These are phyloP conservation scores for Platyscapa corneri DNA, from an alignment of 1,140 invertebrate genomes.

Conservation along the genomic window DNA sequence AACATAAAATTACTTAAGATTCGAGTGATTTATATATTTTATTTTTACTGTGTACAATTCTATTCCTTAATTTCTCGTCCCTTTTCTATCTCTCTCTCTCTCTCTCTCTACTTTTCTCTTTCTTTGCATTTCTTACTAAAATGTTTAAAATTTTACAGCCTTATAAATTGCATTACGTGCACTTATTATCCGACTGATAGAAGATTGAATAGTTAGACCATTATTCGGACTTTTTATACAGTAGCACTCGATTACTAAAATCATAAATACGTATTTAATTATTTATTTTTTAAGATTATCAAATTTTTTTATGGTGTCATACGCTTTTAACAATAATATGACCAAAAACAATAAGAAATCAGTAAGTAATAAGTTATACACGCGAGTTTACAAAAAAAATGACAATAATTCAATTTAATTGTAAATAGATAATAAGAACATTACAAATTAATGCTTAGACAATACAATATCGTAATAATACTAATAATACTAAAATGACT, in stretches of 20 bases:
- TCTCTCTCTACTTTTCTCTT: not conserved
- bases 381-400: slow-evolving; percentile 7
- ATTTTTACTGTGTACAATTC: slow-evolving; percentile 41
- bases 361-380: slow-evolving; percentile 6
- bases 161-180: slow-evolving; percentile 1
- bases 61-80: not conserved
- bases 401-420: slow-evolving; percentile 32
- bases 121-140: not conserved
- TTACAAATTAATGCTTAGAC: slow-evolving; percentile 25
- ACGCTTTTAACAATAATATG: not conserved
- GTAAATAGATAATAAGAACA: not conserved
- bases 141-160: slow-evolving; percentile 6
- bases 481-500: not conserved
- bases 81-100: not conserved
- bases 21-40: slow-evolving; percentile 19
- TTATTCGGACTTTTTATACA: not conserved
- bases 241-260: slow-evolving; percentile 29
- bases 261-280: slow-evolving; percentile 32
- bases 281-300: slow-evolving; percentile 8
- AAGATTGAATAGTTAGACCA: slow-evolving; percentile 4
- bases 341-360: not conserved
- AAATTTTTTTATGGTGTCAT: not conserved
- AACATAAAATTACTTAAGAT: slow-evolving; percentile 35
- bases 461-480: not conserved
- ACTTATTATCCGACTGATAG: not conserved